These are phyloP conservation scores for Crotophaga sulcirostris DNA, from an alignment of 2,113 vertebrate genomes.

Conservation along the genomic window DNA sequence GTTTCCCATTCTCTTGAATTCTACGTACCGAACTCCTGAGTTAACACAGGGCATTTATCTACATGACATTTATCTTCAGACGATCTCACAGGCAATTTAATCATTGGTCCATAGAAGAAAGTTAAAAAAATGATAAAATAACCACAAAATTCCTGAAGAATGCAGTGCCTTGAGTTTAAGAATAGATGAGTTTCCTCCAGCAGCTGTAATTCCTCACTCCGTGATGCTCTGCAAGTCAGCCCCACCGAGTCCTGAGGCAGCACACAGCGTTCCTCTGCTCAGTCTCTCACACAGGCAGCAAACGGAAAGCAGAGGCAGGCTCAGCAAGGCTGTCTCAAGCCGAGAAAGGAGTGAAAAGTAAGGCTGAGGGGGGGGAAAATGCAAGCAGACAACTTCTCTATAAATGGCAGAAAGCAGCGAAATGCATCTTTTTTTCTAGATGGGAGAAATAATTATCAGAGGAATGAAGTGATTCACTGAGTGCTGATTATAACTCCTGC, in stretches of 20 bases:
- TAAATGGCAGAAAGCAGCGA: slow-evolving; percentile 17
- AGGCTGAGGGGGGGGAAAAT: neutral
- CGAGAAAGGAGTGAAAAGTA: slow-evolving; percentile 52
- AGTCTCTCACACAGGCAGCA: slow-evolving; percentile 26
- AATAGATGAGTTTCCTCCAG: neutral
- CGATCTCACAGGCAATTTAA: neutral
- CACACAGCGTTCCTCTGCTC: slow-evolving; percentile 29
- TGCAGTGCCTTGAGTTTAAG: neutral
- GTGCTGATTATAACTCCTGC: neutral
- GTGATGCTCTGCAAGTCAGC: neutral
- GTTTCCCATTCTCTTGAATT: neutral
- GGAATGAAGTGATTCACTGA: neutral
- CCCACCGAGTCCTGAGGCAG: neutral
- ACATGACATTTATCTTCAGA: neutral
- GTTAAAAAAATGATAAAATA: neutral
- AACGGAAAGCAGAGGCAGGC: slow-evolving; percentile 24
- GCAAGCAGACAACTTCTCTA: neutral
- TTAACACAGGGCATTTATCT: slow-evolving; percentile 5
- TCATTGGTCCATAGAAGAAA: neutral
- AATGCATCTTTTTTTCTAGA: neutral
- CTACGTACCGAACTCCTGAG: neutral
- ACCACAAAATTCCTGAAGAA: neutral
- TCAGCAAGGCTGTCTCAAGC: neutral
- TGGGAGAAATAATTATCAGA: slow-evolving; percentile 19
- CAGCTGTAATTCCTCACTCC: neutral